Percentiles rank a stretch among this genome's conserved stretches.
Evolutionary conservation across 2,888 invertebrate species (phyloP).

Genomic region (Xanthia togata): DNA sequence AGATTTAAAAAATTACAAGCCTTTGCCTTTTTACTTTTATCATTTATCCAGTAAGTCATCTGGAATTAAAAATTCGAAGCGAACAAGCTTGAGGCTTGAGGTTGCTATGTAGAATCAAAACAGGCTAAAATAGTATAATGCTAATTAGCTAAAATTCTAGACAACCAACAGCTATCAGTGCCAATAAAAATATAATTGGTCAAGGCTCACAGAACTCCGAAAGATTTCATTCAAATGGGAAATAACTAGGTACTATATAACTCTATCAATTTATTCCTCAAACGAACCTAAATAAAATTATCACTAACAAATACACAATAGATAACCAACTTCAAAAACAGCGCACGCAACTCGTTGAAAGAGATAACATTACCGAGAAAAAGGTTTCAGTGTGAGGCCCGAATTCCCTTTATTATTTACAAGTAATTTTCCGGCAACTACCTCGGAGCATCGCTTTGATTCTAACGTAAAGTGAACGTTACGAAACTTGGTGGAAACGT

Average conservation of each 20-base stretch:
- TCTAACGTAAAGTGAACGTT: conserved; percentile 71
- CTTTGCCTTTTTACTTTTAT: no score
- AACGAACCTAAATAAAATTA: conserved; percentile 5
- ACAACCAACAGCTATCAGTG: not conserved
- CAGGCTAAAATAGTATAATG: no score
- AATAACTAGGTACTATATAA: not conserved
- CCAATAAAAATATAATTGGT: not conserved
- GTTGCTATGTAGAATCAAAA: not conserved
- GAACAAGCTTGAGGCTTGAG: not conserved
- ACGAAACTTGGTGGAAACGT: conserved; percentile 55
- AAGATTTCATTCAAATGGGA: not conserved
- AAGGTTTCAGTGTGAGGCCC: conserved; percentile 69
- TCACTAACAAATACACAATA: conserved; percentile 39
- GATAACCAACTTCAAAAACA: conserved; percentile 63
- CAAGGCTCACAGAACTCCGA: not conserved
- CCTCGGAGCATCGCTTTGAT: conserved; percentile 75
- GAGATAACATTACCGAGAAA: conserved; percentile 69
- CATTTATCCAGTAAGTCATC: no score
- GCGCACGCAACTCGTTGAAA: conserved; percentile 69
- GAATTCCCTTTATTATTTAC: conserved; percentile 80
- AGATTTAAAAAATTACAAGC: not conserved
- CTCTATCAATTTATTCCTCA: not conserved
- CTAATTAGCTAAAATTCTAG: not conserved
- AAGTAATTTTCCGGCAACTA: conserved; percentile 78
- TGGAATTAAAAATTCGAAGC: not conserved